These are phyloP conservation scores for Ursus arctos DNA, from an alignment of 2,113 vertebrate species.

Conservation along the genomic window DNA sequence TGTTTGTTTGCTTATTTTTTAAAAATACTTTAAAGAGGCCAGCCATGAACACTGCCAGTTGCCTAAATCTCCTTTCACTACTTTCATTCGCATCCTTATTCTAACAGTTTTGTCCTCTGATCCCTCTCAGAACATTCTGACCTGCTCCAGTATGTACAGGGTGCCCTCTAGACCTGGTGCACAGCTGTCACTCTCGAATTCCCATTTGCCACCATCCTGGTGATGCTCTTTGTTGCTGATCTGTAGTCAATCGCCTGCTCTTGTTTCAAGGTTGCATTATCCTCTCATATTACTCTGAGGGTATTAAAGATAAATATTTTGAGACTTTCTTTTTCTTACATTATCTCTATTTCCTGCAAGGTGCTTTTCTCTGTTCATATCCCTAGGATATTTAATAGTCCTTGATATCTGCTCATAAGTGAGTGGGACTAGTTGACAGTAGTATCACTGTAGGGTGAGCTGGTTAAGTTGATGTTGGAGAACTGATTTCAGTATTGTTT, in stretches of 20 bases:
- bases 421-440: neutral
- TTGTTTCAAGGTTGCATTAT: neutral
- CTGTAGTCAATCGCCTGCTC: neutral
- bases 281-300: neutral
- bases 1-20: neutral
- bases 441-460: neutral
- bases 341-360: neutral
- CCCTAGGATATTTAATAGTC: neutral
- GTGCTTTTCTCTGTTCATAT: neutral
- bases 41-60: neutral
- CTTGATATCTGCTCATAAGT: neutral
- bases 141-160: neutral
- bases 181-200: neutral
- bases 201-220: neutral
- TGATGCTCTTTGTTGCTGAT: neutral
- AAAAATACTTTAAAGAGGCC: neutral
- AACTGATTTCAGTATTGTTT: neutral
- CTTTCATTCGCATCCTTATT: neutral
- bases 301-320: neutral
- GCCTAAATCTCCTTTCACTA: neutral
- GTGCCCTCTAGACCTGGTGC: rapidly evolving
- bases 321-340: neutral
- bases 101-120: neutral
- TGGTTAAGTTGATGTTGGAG: neutral
- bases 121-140: neutral